These are phyloP conservation scores for Saccostrea echinata DNA, from an alignment of 1,140 invertebrate species.

Conservation along the genomic window DNA sequence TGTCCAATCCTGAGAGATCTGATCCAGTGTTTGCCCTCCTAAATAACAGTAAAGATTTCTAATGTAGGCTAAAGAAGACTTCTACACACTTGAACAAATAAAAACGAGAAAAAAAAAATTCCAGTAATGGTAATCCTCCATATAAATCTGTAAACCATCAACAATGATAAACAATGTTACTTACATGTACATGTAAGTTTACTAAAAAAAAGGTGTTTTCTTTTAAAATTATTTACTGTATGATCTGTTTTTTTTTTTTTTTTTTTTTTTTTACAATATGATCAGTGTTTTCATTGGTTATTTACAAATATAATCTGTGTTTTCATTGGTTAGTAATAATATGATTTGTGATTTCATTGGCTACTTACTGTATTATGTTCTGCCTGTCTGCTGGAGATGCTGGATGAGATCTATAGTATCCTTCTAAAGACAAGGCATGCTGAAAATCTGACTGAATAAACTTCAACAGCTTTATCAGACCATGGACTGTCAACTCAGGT, in stretches of 20 bases:
- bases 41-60: slow-evolving; percentile 41
- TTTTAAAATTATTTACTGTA: too few species aligned
- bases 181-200: too few species aligned
- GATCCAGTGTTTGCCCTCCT: slow-evolving; percentile 72
- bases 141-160: too few species aligned
- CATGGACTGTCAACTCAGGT: slow-evolving; percentile 68
- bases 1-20: slow-evolving; percentile 64
- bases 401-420: slow-evolving; percentile 68
- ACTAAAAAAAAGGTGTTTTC: too few species aligned
- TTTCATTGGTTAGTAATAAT: not conserved
- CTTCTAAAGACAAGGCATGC: slow-evolving; percentile 64
- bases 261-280: too few species aligned
- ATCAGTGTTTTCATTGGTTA: too few species aligned
- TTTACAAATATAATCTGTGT: not conserved
- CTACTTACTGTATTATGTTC: slow-evolving; percentile 71
- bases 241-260: too few species aligned
- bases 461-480: slow-evolving; percentile 65
- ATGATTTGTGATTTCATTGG: not conserved
- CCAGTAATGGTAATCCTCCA: not conserved
- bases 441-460: slow-evolving; percentile 67
- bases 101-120: not conserved
- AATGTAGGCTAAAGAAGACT: not conserved
- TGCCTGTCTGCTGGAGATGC: slow-evolving; percentile 61
- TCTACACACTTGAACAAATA: too few species aligned
- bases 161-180: too few species aligned